phyloP scores from a whole-genome alignment of 2,113 vertebrate species.

The rat (Rattus norvegicus) region GRCr8 NC_086022.1:161955501-161956000 shows the following conservation, averaged over 20 bases:
- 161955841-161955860: slow-evolving; percentile 76
- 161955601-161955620: not conserved
- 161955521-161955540: not conserved
- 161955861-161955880: slow-evolving; percentile 82
- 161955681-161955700: not conserved
- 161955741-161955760: slow-evolving; percentile 73
- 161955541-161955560: not conserved
- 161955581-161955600: not conserved
- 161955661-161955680: not conserved
- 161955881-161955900: slow-evolving; percentile 78
- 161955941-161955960: slow-evolving; percentile 83
- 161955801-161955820: slow-evolving; percentile 67
- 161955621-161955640: not conserved
- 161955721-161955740: slow-evolving; percentile 75
- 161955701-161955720: not conserved
- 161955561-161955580: not conserved
- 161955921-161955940: slow-evolving; percentile 84
- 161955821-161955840: slow-evolving; percentile 79
- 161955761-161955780: slow-evolving; percentile 80
- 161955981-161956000: slow-evolving; percentile 82
- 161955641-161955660: not conserved
- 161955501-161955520: not conserved
- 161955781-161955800: slow-evolving; percentile 75
- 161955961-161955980: slow-evolving; percentile 79
- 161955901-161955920: slow-evolving; percentile 82